A percentile compares a stretch with the other conserved stretches of the same genome.
Evolutionary conservation across 2,888 invertebrate species (phyloP).

Genomic region (Tetranychus truncatus): DNA sequence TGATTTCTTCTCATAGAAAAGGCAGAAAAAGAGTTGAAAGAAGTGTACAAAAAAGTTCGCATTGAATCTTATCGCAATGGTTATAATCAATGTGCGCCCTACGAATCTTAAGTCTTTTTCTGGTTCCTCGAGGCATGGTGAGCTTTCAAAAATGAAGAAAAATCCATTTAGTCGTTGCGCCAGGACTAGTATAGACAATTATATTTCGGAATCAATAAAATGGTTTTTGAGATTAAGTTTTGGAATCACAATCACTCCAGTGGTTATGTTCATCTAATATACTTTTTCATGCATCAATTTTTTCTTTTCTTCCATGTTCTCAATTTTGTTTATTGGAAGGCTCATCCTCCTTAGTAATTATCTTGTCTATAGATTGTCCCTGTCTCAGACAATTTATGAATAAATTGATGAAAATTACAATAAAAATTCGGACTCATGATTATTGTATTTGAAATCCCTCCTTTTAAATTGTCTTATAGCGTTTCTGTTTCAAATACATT

Average conservation of each 20-base stretch:
- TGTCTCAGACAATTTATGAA: too few relatives aligned
- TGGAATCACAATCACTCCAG: not conserved
- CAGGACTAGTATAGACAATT: not conserved
- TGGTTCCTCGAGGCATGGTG: not conserved
- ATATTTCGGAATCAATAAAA: not conserved
- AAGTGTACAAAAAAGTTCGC: not conserved
- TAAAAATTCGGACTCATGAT: too few relatives aligned
- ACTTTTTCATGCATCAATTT: not conserved
- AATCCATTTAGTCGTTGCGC: not conserved
- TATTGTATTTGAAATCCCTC: too few relatives aligned
- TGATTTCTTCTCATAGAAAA: conserved; percentile 2
- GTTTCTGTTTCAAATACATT: too few relatives aligned
- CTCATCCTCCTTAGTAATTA: too few relatives aligned
- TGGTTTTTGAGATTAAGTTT: not conserved
- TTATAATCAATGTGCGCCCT: not conserved
- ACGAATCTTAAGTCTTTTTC: not conserved
- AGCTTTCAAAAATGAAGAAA: not conserved
- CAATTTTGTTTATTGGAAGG: not conserved
- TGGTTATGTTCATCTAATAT: not conserved
- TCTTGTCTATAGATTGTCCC: too few relatives aligned
- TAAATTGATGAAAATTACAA: too few relatives aligned
- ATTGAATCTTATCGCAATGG: conserved; percentile 1
- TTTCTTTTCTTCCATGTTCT: too few relatives aligned
- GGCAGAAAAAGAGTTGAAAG: too few relatives aligned
- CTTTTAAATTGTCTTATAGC: too few relatives aligned